Conservation (phyloP, 2,888 invertebrate genomes). For the Piscicola geometra region DNA sequence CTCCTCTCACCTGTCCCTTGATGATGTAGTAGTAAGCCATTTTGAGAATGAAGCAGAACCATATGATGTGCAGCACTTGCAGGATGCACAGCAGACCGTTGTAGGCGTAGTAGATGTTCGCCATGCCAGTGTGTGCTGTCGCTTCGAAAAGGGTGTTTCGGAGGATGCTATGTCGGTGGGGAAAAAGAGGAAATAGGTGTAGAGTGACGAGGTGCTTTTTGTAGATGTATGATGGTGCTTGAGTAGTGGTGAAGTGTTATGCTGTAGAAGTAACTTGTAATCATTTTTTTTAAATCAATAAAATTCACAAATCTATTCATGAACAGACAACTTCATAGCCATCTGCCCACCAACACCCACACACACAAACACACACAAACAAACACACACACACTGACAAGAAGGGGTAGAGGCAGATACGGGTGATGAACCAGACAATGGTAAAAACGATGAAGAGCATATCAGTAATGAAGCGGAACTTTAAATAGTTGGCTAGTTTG, state of each 20-base stretch:
- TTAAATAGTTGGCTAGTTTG: conserved; percentile 88
- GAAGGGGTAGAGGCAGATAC: conserved; percentile 79
- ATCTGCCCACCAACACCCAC: no score
- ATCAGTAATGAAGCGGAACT: conserved; percentile 81
- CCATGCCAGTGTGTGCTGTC: conserved; percentile 41
- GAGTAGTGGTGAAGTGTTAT: no score
- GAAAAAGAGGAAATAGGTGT: no score
- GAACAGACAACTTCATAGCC: no score
- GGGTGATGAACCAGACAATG: conserved; percentile 81
- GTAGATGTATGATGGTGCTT: background rate
- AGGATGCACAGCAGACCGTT: conserved; percentile 48
- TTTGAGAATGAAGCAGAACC: conserved; percentile 63
- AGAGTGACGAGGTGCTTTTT: background rate
- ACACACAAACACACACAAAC: conserved; percentile 2
- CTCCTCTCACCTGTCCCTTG: conserved; percentile 37
- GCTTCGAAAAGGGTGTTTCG: conserved; percentile 72
- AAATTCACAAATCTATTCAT: no score
- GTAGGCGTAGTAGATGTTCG: conserved; percentile 47
- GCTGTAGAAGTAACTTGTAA: no score
- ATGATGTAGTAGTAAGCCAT: conserved; percentile 39
- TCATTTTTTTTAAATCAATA: no score
- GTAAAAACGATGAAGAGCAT: conserved; percentile 81
- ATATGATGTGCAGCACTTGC: conserved; percentile 48
- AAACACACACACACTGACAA: conserved; percentile 50
- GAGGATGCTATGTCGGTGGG: conserved; percentile 60